These are phyloP conservation scores for Pelecanoides urinatrix DNA, from an alignment of 2,113 vertebrate genomes.

Conservation along the genomic window DNA sequence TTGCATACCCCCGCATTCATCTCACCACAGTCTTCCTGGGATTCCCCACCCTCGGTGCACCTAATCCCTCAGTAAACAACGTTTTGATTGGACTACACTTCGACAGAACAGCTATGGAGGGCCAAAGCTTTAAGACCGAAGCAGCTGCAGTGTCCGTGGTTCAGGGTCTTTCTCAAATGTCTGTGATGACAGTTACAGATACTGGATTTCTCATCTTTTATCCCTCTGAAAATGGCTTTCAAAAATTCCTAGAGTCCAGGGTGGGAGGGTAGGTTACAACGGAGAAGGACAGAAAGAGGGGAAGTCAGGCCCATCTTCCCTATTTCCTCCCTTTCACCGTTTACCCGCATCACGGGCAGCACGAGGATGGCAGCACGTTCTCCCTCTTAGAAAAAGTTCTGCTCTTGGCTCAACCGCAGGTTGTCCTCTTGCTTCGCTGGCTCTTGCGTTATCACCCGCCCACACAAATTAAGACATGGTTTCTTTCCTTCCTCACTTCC, in stretches of 20 bases:
- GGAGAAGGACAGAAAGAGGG: not conserved
- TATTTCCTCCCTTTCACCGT: not conserved
- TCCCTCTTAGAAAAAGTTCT: not conserved
- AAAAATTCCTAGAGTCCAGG: not conserved
- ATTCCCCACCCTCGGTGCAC: too few relatives aligned
- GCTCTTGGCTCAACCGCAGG: fast-evolving
- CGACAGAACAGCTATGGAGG: not conserved
- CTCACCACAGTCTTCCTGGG: too few relatives aligned
- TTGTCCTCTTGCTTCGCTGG: not conserved
- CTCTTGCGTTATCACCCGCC: not conserved
- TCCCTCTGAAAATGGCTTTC: not conserved
- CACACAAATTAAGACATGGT: not conserved
- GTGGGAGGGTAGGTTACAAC: not conserved
- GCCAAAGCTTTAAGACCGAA: not conserved
- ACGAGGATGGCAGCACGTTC: fast-evolving
- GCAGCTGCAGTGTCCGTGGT: not conserved
- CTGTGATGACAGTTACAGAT: not conserved
- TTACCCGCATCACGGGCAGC: not conserved
- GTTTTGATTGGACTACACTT: not conserved
- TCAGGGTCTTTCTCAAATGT: not conserved
- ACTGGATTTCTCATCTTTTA: not conserved
- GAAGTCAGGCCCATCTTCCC: too few relatives aligned
- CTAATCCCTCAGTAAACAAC: too few relatives aligned
- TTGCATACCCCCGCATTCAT: too few relatives aligned
- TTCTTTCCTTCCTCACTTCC: not conserved